Evolutionary conservation across 1,140 invertebrate species (phyloP).

Genomic region (Amyelois transitella): DNA sequence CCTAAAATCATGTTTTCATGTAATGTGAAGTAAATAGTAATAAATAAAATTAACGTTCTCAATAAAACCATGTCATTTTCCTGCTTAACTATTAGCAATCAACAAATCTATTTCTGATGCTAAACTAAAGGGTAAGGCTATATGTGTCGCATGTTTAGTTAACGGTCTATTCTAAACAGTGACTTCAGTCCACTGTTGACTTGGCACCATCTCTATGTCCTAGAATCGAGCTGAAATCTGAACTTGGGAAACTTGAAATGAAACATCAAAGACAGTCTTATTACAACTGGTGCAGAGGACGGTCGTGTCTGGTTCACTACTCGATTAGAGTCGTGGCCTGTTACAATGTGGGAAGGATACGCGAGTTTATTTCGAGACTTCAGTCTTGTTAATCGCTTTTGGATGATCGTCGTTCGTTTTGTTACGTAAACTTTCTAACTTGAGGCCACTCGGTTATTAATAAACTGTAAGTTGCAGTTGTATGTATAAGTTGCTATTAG

Average conservation of each 20-base stretch:
- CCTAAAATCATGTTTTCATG: too few relatives aligned
- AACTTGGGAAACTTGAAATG: slow-evolving; percentile 21
- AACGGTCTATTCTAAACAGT: slow-evolving; percentile 1
- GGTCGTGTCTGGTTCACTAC: slow-evolving; percentile 22
- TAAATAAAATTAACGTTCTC: too few relatives aligned
- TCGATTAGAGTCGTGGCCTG: slow-evolving; percentile 25
- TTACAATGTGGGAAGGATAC: slow-evolving; percentile 44
- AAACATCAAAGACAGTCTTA: slow-evolving; percentile 40
- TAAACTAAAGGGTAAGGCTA: background rate
- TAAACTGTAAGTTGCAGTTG: background rate
- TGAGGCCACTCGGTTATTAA: background rate
- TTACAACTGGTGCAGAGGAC: slow-evolving; percentile 27
- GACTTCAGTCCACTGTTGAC: background rate
- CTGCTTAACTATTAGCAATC: background rate
- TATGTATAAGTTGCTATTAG: too few relatives aligned
- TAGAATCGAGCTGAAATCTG: slow-evolving; percentile 15
- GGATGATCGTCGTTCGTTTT: slow-evolving; percentile 31
- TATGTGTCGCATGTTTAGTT: background rate
- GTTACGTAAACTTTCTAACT: slow-evolving; percentile 41
- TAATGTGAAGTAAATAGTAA: too few relatives aligned
- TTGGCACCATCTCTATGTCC: slow-evolving; percentile 3
- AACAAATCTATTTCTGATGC: background rate
- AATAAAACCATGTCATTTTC: background rate
- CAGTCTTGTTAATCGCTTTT: slow-evolving; percentile 50
- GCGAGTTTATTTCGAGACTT: slow-evolving; percentile 48